phyloP scores from a whole-genome alignment of 2,888 invertebrate genomes.

The Pterostichus niger region DNA sequence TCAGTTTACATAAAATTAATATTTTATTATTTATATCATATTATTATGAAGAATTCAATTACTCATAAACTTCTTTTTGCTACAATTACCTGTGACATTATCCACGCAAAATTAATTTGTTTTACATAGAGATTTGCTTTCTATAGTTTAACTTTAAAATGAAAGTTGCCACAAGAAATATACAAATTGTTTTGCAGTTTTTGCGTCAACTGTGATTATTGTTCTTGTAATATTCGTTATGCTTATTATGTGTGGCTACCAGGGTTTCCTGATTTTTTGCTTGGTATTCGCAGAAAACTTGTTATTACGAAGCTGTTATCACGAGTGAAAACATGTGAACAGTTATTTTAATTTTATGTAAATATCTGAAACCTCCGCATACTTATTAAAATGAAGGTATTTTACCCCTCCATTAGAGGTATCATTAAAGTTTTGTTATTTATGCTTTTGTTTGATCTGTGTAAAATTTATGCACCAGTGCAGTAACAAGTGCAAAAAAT shows the following conservation, averaged over 20 bases:
- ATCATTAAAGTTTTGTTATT: background rate
- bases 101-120: conserved; percentile 23
- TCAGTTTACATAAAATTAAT: conserved; percentile 19
- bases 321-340: conserved; percentile 20
- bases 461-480: background rate
- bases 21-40: conserved; percentile 15
- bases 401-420: background rate
- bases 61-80: conserved; percentile 16
- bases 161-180: conserved; percentile 42
- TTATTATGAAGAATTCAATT: conserved; percentile 35
- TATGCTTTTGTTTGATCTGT: background rate
- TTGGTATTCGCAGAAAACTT: background rate
- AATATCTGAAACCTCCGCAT: background rate
- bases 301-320: background rate
- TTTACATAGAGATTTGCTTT: conserved; percentile 52
- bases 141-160: conserved; percentile 50
- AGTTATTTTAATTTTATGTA: conserved; percentile 13
- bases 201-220: conserved; percentile 1
- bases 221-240: conserved; percentile 32
- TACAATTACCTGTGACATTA: conserved; percentile 38
- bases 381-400: background rate
- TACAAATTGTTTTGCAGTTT: conserved; percentile 13
- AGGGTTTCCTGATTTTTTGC: conserved; percentile 29
- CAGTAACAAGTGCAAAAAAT: no score
- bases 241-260: conserved; percentile 25